Percentiles rank a stretch among this genome's conserved stretches.
phyloP scores from a whole-genome alignment of 2,797 vertebrate species.

The Myotis pilosus region DNA sequence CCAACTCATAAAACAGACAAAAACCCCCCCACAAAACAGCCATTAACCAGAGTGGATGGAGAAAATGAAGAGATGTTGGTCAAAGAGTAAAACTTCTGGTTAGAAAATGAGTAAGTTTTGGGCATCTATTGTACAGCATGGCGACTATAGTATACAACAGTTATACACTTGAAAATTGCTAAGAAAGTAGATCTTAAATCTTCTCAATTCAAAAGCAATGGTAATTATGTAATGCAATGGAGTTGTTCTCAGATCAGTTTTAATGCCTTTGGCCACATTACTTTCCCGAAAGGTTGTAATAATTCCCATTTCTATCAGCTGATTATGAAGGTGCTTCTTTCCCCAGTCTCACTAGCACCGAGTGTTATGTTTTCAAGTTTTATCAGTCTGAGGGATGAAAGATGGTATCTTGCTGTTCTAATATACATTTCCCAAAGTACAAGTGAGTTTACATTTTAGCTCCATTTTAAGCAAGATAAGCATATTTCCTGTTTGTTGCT shows the following conservation, averaged over 20 bases:
- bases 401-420: neutral
- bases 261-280: neutral
- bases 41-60: no score
- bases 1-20: neutral
- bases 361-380: neutral
- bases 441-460: conserved; percentile 11
- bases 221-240: neutral
- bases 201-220: neutral
- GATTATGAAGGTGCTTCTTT: neutral
- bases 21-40: no score
- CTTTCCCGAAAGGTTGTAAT: neutral
- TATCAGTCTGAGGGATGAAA: neutral
- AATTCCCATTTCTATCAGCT: neutral
- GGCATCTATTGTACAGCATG: neutral
- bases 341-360: neutral
- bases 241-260: neutral
- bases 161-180: neutral
- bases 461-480: neutral
- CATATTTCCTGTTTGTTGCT: conserved; percentile 24
- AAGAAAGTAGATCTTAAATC: neutral
- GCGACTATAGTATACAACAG: neutral
- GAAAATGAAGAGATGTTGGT: neutral
- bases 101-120: neutral
- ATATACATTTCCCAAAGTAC: neutral
- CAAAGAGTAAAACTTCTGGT: neutral